Base-by-base conservation (phyloP, 2,888 invertebrate genomes). In the Xestia sexstrigata region DNA sequence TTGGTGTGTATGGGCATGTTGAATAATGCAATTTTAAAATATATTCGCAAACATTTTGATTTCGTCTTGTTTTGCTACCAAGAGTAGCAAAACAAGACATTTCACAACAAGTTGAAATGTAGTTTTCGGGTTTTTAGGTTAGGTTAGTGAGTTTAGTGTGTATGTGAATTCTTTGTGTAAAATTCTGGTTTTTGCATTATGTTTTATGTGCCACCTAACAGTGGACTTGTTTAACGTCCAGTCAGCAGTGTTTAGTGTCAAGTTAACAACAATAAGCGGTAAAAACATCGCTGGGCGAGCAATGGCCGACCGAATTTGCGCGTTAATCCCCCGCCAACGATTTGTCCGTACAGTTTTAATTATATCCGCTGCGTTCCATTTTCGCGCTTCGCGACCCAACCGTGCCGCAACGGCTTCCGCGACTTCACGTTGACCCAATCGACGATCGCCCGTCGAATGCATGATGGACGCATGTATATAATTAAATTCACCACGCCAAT, bases 321-420 rank as follows among this genome's bases (percentile, higher is more conserved):
- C 89, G 93, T 93, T 94, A 93, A 94, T 94, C 92, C 94, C 91
- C 89, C 93, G 94, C 93, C 94, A 92, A 89, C 92, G 93, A 94
- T 94, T 95, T 94, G 94, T 94, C 92, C 92, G 94, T 91, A 92
- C 91, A 90, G 94, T 95, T 95, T 95, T 96, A 96, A 96, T 96
- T 96, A 96, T 96, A 96, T 93, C 95, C 95, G 95, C 95, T 94
- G 94, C 91, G 96, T 94, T 95, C 96, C 95, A 96, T 96, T 96
- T 96, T 95, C 94, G 92, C 91, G 91, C 91, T 88, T 92, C 92
- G 91, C 93, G 91, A 90, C 93, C 92, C 91, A 92, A 92, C 91
- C 88, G 90, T 90, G 90, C 89, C 90, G 92, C 90, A 89, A 87
- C 82, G 87, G 93, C 96, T 95, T 96, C 96, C 96, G 96, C 90